Evolutionary conservation across 1,140 invertebrate genomes (phyloP).

Genomic region (Thaumetopoea pityocampa): DNA sequence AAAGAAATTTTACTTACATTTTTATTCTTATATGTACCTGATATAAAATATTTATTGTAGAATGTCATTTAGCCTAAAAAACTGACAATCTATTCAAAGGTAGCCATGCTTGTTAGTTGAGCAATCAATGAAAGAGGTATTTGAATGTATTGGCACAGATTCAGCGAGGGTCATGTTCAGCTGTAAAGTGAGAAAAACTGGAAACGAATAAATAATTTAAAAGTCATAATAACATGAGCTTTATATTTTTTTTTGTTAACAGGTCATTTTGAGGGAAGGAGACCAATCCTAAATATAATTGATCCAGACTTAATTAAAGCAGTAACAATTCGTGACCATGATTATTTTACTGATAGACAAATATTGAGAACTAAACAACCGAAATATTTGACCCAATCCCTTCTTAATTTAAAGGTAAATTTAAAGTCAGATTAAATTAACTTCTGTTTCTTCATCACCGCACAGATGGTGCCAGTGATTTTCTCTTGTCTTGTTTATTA

Average conservation of each 20-base stretch:
- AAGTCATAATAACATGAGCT: background rate
- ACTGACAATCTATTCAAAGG: too few relatives aligned
- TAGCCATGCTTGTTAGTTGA: too few relatives aligned
- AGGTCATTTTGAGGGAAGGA: constrained; percentile 72
- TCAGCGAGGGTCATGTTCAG: too few relatives aligned
- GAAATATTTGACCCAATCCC: constrained; percentile 37
- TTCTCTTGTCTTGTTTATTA: too few relatives aligned
- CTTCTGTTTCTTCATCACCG: too few relatives aligned
- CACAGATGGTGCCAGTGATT: too few relatives aligned
- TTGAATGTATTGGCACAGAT: too few relatives aligned
- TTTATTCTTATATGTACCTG: too few relatives aligned
- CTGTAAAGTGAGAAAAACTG: too few relatives aligned
- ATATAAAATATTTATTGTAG: constrained; percentile 3
- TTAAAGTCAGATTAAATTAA: too few relatives aligned
- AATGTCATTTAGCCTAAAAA: constrained; percentile 1
- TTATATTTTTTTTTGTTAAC: constrained; percentile 25
- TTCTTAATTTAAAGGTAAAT: constrained; percentile 56
- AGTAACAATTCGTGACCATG: constrained; percentile 77
- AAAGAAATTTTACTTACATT: too few relatives aligned
- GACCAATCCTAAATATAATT: constrained; percentile 58
- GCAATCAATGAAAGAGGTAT: too few relatives aligned
- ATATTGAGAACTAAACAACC: constrained; percentile 38
- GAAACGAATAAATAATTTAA: background rate
- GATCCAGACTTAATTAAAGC: constrained; percentile 77
- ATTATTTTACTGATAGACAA: constrained; percentile 75